Percentiles rank a stretch among this genome's conserved stretches.
Conservation (phyloP, 2,113 vertebrate species). For the Peucedramus taeniatus region DNA sequence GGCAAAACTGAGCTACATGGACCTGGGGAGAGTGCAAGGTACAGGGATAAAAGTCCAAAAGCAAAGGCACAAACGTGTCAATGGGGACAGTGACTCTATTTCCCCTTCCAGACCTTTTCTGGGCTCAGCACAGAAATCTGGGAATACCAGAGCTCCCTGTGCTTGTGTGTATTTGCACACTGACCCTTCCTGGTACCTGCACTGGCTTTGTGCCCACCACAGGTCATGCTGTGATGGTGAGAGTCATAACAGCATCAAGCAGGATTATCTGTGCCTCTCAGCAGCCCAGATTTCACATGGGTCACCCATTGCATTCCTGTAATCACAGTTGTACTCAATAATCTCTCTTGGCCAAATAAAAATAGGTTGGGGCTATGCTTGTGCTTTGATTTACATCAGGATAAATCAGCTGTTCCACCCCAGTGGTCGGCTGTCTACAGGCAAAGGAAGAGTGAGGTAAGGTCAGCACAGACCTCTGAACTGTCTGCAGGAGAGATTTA, state of each 20-base stretch:
- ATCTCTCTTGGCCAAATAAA: constrained; percentile 13
- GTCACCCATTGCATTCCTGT: not conserved
- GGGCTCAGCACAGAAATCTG: not conserved
- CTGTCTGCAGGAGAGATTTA: constrained; percentile 7
- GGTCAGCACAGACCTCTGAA: constrained; percentile 21
- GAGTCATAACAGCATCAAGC: not conserved
- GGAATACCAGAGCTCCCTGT: not conserved
- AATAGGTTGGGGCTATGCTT: not conserved
- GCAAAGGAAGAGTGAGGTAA: not conserved
- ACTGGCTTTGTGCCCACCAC: not conserved
- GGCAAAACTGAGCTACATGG: not conserved
- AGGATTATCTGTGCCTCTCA: constrained; percentile 13
- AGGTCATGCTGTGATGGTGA: not conserved
- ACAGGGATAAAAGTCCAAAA: not conserved
- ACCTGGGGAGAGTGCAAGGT: not conserved
- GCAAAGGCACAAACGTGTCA: not conserved
- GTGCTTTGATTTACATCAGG: constrained; percentile 20
- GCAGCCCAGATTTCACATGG: not conserved
- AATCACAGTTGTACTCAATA: not conserved
- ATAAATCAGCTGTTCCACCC: constrained; percentile 1
- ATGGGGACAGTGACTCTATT: not conserved
- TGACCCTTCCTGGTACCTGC: not conserved
- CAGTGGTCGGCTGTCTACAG: not conserved
- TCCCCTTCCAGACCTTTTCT: not conserved
- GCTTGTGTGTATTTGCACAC: not conserved